Evolutionary conservation across 2,888 invertebrate species (phyloP).

Genomic region (Perithous albicinctus): DNA sequence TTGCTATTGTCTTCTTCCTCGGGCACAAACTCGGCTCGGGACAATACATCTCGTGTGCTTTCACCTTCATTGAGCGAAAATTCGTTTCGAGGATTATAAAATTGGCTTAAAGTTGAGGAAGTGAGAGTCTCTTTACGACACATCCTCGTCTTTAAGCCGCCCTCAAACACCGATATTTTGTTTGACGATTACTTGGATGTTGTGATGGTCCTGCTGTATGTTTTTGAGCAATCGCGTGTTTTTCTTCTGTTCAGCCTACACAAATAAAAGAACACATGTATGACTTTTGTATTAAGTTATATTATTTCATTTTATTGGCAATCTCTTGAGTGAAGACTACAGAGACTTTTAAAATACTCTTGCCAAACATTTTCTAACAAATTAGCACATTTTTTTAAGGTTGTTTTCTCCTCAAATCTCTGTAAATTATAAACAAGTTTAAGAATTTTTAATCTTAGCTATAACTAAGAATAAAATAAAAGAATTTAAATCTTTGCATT

Average conservation of each 20-base stretch:
- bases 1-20: background rate
- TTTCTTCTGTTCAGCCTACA: conserved; percentile 82
- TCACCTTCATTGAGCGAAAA: background rate
- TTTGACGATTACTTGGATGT: conserved; percentile 79
- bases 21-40: background rate
- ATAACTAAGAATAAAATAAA: too few relatives aligned
- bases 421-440: too few relatives aligned
- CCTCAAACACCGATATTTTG: conserved; percentile 79
- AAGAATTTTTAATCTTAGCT: too few relatives aligned
- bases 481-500: too few relatives aligned
- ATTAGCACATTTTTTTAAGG: too few relatives aligned
- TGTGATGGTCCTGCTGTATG: conserved; percentile 82
- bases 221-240: conserved; percentile 77
- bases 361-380: too few relatives aligned
- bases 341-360: too few relatives aligned
- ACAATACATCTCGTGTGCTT: background rate
- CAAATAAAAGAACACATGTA: background rate
- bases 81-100: conserved; percentile 34
- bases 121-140: conserved; percentile 53
- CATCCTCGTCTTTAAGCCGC: conserved; percentile 61
- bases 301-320: too few relatives aligned
- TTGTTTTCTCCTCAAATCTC: too few relatives aligned
- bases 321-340: too few relatives aligned
- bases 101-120: conserved; percentile 37
- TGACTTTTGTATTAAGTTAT: too few relatives aligned